Percentiles rank a stretch among this genome's conserved stretches.
Conservation (phyloP, 1,140 invertebrate species). For the Drosophila trapezifrons region DNA sequence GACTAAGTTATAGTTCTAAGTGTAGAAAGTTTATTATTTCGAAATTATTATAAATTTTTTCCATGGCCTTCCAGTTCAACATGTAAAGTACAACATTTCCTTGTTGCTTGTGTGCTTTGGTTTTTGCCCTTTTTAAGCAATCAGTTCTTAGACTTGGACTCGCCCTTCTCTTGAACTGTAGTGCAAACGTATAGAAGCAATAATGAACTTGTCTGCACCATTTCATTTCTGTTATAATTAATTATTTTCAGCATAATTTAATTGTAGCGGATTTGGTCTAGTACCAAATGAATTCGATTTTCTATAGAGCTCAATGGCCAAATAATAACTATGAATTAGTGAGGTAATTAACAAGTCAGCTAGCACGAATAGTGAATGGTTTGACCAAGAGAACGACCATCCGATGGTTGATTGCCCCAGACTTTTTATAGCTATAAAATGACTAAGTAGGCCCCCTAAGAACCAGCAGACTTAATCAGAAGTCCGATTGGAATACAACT, state of each 20-base stretch:
- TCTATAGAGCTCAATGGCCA: constrained; percentile 52
- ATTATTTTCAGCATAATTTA: constrained; percentile 42
- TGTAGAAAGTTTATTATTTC: not conserved
- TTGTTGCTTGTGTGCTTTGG: constrained; percentile 3
- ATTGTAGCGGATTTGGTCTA: constrained; percentile 28
- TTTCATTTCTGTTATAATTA: constrained; percentile 25
- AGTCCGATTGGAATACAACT: constrained; percentile 35
- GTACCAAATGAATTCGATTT: constrained; percentile 49
- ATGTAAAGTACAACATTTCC: constrained; percentile 2
- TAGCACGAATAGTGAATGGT: constrained; percentile 64
- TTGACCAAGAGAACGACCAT: constrained; percentile 50
- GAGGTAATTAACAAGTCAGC: constrained; percentile 64
- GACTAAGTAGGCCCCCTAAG: constrained; percentile 31
- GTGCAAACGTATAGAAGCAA: not conserved
- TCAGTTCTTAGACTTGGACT: constrained; percentile 8
- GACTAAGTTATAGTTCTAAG: too few relatives aligned
- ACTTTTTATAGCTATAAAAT: constrained; percentile 56
- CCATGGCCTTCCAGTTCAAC: not conserved
- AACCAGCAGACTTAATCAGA: constrained; percentile 57
- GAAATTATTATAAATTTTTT: not conserved
- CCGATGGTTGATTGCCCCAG: constrained; percentile 31
- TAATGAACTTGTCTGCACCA: constrained; percentile 26
- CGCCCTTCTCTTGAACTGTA: constrained; percentile 22
- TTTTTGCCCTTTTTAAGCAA: constrained; percentile 16
- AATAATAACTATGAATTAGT: constrained; percentile 54